Conservation (phyloP, 2,888 invertebrate genomes). For the Platycheirus albimanus region DNA sequence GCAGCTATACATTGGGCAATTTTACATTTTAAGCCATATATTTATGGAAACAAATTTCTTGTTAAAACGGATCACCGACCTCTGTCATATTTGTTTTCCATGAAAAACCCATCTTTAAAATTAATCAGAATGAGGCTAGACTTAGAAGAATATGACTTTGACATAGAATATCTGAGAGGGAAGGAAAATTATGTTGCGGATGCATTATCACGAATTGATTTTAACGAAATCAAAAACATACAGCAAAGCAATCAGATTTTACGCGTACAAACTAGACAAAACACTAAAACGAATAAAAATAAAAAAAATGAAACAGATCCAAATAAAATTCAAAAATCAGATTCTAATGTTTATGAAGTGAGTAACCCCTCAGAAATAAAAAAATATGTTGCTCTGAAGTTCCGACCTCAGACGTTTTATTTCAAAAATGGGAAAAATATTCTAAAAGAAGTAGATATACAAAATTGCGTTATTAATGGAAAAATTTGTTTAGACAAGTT, state of each 20-base stretch:
- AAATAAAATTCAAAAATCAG: not conserved
- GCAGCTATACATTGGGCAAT: conserved; percentile 75
- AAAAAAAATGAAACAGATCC: not conserved
- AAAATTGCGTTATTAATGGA: conserved; percentile 32
- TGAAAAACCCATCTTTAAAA: conserved; percentile 75
- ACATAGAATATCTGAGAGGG: not conserved
- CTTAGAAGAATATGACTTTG: conserved; percentile 75
- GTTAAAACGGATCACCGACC: conserved; percentile 75
- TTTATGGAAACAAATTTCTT: conserved; percentile 62
- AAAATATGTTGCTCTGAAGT: conserved; percentile 25
- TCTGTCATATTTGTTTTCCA: conserved; percentile 74
- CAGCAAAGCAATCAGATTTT: not conserved
- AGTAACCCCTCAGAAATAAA: not conserved
- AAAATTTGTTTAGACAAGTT: conserved; percentile 44
- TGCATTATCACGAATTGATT: conserved; percentile 8
- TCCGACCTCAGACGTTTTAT: not conserved
- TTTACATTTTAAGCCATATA: conserved; percentile 60
- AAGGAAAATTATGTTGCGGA: not conserved
- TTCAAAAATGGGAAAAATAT: conserved; percentile 36
- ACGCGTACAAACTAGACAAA: conserved; percentile 10
- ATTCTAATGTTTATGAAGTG: no score
- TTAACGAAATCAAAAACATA: conserved; percentile 41
- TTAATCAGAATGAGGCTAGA: conserved; percentile 75
- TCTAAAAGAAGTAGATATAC: conserved; percentile 23
- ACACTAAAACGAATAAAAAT: not conserved